These are phyloP conservation scores for Erethizon dorsatum DNA, from an alignment of 2,797 vertebrate genomes.

Conservation along the genomic window DNA sequence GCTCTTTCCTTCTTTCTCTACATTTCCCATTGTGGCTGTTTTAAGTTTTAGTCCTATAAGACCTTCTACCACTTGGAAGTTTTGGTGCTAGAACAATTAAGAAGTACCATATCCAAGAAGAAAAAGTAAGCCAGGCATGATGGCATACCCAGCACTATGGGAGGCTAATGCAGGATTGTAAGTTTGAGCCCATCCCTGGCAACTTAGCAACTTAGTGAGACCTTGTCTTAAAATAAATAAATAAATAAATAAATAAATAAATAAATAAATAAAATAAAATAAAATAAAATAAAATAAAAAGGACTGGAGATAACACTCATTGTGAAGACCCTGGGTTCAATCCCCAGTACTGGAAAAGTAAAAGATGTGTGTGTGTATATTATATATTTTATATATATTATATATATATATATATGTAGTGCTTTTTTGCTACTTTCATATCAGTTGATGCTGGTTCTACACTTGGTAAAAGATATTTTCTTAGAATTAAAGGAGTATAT, in stretches of 20 bases:
- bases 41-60: constrained; percentile 14
- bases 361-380: neutral
- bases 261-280: too few relatives aligned
- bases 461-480: constrained; percentile 65
- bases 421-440: neutral
- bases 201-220: neutral
- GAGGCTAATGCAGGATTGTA: neutral
- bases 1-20: neutral
- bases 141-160: neutral
- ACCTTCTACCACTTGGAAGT: neutral
- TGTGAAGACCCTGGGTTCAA: neutral
- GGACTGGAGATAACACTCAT: neutral
- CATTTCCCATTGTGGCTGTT: constrained; percentile 18
- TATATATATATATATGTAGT: neutral
- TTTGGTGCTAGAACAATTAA: neutral
- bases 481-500: constrained; percentile 66
- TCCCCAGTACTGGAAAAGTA: neutral
- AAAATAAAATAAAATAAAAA: neutral
- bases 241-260: neutral
- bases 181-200: neutral
- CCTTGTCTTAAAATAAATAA: neutral
- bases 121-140: neutral
- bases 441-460: constrained; percentile 15
- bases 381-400: too few relatives aligned
- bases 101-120: constrained; percentile 42